Base-by-base conservation (phyloP, 1,140 invertebrate genomes). In the Calosoma granatense region DNA sequence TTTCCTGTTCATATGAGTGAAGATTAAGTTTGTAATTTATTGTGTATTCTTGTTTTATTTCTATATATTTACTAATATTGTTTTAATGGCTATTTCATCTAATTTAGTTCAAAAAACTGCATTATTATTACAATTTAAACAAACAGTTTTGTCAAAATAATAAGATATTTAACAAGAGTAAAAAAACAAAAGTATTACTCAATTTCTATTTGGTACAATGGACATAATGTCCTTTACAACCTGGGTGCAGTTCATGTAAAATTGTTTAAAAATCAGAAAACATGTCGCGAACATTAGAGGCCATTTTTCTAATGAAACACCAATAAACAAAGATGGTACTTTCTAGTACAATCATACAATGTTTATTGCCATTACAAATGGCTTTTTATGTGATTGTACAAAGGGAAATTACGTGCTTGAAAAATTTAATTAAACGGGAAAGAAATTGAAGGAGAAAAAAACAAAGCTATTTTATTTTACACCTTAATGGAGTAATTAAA, bases 291-390 rank as follows among this genome's bases (percentile, higher is more conserved):
- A 30, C 26, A 30, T 30, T 30, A 6, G 14, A 4, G 14, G 26
- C 14, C 26, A 30, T 30, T 6, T 6, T 4, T 4, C 6, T 30
- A 30, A 30, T 30, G 4, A 30, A 30, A 30, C 6, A 17, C 4
- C 41, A 47, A 47, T 47, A 47, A 47, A 47, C 17, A 47, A 17
- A 9, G 3, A 47, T 17, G 41, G 9, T 9, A 47, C 41, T 47
- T 47, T 47, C 41, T 47, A 47, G 3, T 17, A 47, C 41, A 47
- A 47, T 47, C 6, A 4, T 47, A 3, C 17, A 17, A 12, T 9
- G 41, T 47, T 47, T 47, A 47, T 47, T 47, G 41, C 41, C 15
- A 12, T 17, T 47, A 47, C 41, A 17, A 47, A 47, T 47, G 41
- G 9, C 6, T 47, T 47, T 47, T 47, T 47, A 12, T 47, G 17